Evolutionary conservation across 2,888 invertebrate species (phyloP), one percentile per base, ranked within the genome.

Genomic region (Ophion slaviceki): DNA sequence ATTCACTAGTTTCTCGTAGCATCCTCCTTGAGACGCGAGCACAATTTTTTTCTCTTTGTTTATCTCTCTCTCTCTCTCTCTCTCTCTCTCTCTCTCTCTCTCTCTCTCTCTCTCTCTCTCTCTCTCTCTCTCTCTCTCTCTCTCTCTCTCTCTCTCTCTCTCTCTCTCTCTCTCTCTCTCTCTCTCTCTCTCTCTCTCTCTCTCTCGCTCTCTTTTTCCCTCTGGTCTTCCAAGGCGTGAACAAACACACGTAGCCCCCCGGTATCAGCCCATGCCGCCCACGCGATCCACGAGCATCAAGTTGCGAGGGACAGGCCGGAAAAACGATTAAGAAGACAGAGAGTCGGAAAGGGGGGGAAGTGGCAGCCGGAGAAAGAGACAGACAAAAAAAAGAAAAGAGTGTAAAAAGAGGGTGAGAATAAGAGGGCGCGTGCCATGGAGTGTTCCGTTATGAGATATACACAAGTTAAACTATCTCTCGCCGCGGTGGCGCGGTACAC

Each of bases 1-100:
- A 91, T 91, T 91, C 91, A 91, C 86, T 47, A 66, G 72, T 71
- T 77, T 85, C 74, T 75, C 74, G 66, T 76, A 82, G 64, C 57
- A 75, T 85, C 66, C 79, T 86, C 78, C 78, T 86, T 75, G 76
- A 83, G 80, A 86, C 77, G 57, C 40, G 32, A 45, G 28, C 59
- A 57, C 66, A 77, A 57, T 64, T 86, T 61, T 61, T 61, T 61
- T 61, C 17, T 61, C 17, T 59, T 59, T 20, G 59, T 20, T 20
- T 59, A 0, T 47, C 47, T 62, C 53, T 71, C 24, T 64, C 74
- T 24, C 40, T 45, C 11, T 17, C 66, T 59, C 74, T 79, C 66
- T 77, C 47, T 86, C 85, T 75, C 61, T 70, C 28, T 36, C 53
- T 70, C 64, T 78, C 62, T 70, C 67, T 80, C 74, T 79, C 70